Conservation (phyloP, 2,797 vertebrate species). For the Clarias pachynema region DNA sequence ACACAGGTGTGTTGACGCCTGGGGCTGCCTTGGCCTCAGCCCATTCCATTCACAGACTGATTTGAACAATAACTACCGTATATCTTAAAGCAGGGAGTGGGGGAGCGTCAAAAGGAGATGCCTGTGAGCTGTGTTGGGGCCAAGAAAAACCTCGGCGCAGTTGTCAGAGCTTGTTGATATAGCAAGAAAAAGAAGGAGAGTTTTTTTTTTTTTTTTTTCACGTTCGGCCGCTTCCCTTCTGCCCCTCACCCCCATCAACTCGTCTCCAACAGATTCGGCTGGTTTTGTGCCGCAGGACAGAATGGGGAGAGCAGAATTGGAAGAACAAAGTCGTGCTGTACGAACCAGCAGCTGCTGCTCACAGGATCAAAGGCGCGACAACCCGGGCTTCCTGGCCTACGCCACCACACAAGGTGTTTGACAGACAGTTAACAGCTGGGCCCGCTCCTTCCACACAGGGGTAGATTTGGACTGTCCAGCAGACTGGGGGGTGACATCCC, state of each 20-base stretch:
- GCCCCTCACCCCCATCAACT: constrained; percentile 49
- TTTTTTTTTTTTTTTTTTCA: constrained; percentile 59
- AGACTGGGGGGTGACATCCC: constrained; percentile 66
- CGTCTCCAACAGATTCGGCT: constrained; percentile 82
- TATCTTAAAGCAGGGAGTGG: constrained; percentile 87
- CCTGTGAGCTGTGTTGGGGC: constrained; percentile 92
- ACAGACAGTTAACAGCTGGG: constrained; percentile 98
- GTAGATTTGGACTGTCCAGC: constrained; percentile 59
- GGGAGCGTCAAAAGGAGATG: constrained; percentile 89
- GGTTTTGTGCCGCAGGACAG: constrained; percentile 97
- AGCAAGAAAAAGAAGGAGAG: constrained; percentile 82
- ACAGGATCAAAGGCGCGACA: constrained; percentile 97
- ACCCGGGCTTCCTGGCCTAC: constrained; percentile 93
- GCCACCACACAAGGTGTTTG: constrained; percentile 96
- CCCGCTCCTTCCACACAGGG: constrained; percentile 75
- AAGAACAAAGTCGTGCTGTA: constrained; percentile 97
- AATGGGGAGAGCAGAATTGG: constrained; percentile 88
- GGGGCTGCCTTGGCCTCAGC: constrained; percentile 92
- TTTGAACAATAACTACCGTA: constrained; percentile 99
- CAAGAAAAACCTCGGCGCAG: constrained; percentile 92
- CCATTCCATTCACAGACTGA: constrained; percentile 97
- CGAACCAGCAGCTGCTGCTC: constrained; percentile 96
- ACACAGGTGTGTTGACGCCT: constrained; percentile 99
- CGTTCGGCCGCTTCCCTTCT: constrained; percentile 27
- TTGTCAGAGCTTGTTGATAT: constrained; percentile 99